These are phyloP conservation scores for Chironomus riparius DNA, from an alignment of 2,888 invertebrate genomes.

Conservation along the genomic window DNA sequence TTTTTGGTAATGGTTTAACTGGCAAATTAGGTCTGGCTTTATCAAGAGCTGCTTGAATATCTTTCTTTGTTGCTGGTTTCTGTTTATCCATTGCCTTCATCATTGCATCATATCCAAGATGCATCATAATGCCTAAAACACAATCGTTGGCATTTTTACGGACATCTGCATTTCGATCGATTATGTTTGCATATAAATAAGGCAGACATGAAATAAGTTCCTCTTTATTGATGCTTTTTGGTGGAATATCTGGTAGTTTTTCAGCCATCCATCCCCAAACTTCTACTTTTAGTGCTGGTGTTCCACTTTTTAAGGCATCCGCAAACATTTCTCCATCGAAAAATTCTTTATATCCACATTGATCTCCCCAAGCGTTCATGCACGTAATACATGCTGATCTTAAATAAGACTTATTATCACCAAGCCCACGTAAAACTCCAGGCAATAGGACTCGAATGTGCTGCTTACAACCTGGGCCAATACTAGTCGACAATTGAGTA, in stretches of 20 bases:
- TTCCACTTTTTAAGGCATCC: constrained; percentile 77
- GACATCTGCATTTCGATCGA: constrained; percentile 86
- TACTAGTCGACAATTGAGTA: constrained; percentile 67
- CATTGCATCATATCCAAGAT: constrained; percentile 60
- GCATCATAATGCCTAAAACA: constrained; percentile 85
- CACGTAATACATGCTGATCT: constrained; percentile 72
- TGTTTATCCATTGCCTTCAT: constrained; percentile 41
- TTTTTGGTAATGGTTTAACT: constrained; percentile 62
- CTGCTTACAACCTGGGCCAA: constrained; percentile 71
- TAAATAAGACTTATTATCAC: constrained; percentile 68
- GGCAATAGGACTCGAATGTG: constrained; percentile 77
- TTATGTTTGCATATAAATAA: constrained; percentile 68
- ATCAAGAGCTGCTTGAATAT: constrained; percentile 70
- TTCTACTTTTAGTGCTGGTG: constrained; percentile 71
- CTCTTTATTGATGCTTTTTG: constrained; percentile 67
- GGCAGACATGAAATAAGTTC: constrained; percentile 72
- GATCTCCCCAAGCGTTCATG: constrained; percentile 75
- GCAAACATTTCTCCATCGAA: constrained; percentile 84
- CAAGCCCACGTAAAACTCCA: constrained; percentile 71
- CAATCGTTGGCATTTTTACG: constrained; percentile 84
- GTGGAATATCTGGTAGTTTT: constrained; percentile 62
- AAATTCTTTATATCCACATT: constrained; percentile 69
- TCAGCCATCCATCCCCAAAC: constrained; percentile 80
- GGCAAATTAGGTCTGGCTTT: constrained; percentile 79
- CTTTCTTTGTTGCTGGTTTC: constrained; percentile 64